phyloP scores from a whole-genome alignment of 2,888 invertebrate species.

The Mamestra brassicae region DNA sequence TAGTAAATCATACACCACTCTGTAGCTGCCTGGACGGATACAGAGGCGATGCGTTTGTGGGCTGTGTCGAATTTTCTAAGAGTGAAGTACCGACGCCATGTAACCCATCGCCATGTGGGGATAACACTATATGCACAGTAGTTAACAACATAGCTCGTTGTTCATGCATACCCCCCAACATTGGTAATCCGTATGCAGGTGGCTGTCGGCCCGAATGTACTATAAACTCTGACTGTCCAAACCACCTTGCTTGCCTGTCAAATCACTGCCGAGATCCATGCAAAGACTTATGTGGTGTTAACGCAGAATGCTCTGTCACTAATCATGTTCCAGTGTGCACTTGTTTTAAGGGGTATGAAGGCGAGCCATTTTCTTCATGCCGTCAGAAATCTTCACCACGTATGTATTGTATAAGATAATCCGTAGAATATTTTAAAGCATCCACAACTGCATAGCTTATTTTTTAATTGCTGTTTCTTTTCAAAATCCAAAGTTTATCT shows the following conservation, averaged over 20 bases:
- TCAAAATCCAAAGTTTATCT: not conserved
- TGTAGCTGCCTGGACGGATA: constrained; percentile 95
- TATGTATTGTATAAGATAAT: constrained; percentile 80
- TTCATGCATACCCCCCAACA: constrained; percentile 96
- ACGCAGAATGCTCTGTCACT: constrained; percentile 95
- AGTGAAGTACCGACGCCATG: constrained; percentile 92
- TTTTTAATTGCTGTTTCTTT: not conserved
- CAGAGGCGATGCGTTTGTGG: constrained; percentile 96
- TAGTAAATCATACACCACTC: constrained; percentile 95
- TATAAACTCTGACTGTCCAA: constrained; percentile 95
- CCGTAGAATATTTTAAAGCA: not conserved
- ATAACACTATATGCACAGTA: constrained; percentile 95
- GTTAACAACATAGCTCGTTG: constrained; percentile 94
- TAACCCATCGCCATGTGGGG: constrained; percentile 95
- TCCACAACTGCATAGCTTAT: not conserved
- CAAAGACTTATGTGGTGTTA: constrained; percentile 95
- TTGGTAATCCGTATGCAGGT: constrained; percentile 96
- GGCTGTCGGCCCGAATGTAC: constrained; percentile 97
- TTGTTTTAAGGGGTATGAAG: constrained; percentile 94
- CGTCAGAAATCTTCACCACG: constrained; percentile 90
- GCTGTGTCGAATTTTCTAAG: constrained; percentile 92
- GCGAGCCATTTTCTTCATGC: constrained; percentile 96
- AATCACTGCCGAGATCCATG: constrained; percentile 97
- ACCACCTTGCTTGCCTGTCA: constrained; percentile 94
- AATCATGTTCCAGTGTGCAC: constrained; percentile 96